Evolutionary conservation across 1,140 invertebrate species (phyloP), one percentile per base, ranked within the genome.

Genomic region (Hormaphis cornu): DNA sequence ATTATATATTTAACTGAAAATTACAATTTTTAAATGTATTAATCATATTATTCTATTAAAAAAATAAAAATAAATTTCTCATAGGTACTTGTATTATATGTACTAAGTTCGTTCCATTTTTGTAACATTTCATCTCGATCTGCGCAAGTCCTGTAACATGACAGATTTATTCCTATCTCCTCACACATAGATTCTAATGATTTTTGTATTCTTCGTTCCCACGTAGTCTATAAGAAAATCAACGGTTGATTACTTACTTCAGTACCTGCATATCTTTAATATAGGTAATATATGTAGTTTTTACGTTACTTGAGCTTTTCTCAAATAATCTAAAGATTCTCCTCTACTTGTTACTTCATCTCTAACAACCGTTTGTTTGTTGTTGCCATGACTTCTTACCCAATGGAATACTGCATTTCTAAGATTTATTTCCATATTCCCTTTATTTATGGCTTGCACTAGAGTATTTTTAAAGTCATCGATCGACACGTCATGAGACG

Each of bases 101-200:
- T 92, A 74, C 92, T 95, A 12, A 97, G 81, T 80, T 97, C 92
- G 71, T 87, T 88, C 94, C 94, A 97, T 77, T 93, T 94, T 12
- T 87, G 85, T 16, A 83, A 75, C 16, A 96, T 79, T 74, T 94
- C 90, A 63, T 93, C 90, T 69, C 85, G 85, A 76, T 97, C 93
- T 44, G 84, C 83, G 35, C 85, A 84, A 2, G 86, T 81, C 74
- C 94, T 79, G 46, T 87, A 81, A 76, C 88, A 86, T 1, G 90
- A 89, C 61, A 93, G 76, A 14, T 87, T 86, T 8, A 90, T 85
- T 72, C 89, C 89, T 33, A 97, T 80, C 79, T 97, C 93, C 69
- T 86, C 87, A 72, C 91, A 92, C 89, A 97, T 96, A 3, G 92
- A 93, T 80, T 96, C 94, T 37, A 97, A 80, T 18, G 92, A 95